phyloP scores from a whole-genome alignment of 2,113 vertebrate species.

The Anoura caudifer region DNA sequence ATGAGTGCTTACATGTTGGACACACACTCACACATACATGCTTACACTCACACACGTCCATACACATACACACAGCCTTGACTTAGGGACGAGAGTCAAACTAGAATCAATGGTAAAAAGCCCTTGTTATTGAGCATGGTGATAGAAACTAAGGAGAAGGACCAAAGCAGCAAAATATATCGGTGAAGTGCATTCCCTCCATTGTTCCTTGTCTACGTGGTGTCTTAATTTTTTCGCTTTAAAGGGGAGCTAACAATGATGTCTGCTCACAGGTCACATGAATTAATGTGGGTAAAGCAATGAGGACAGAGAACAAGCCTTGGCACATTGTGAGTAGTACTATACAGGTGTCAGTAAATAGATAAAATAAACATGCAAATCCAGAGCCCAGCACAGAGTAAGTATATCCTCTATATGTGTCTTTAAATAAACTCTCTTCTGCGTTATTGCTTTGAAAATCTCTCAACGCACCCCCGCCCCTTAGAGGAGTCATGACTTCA shows the following conservation, averaged over 20 bases:
- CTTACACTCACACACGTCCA: not conserved
- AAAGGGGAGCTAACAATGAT: not conserved
- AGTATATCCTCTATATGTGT: not conserved
- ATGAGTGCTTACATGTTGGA: not conserved
- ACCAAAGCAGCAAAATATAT: not conserved
- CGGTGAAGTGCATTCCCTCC: not conserved
- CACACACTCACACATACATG: not conserved
- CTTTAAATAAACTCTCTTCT: not conserved
- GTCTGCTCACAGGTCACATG: not conserved
- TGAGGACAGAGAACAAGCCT: not conserved
- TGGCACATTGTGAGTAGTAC: not conserved
- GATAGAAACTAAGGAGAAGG: not conserved
- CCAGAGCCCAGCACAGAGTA: not conserved
- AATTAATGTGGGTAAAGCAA: not conserved
- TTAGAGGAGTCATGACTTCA: not conserved
- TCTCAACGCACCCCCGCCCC: accelerated
- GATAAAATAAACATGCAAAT: not conserved
- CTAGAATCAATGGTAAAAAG: not conserved
- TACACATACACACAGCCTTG: not conserved
- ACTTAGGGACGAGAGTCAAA: not conserved
- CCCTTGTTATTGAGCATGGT: not conserved
- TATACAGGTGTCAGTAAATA: not conserved
- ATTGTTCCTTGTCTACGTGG: not conserved
- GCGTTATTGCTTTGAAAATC: not conserved
- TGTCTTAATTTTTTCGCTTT: not conserved